Evolutionary conservation across 2,113 vertebrate genomes (phyloP).

Genomic region (Mormyrus lacerda): DNA sequence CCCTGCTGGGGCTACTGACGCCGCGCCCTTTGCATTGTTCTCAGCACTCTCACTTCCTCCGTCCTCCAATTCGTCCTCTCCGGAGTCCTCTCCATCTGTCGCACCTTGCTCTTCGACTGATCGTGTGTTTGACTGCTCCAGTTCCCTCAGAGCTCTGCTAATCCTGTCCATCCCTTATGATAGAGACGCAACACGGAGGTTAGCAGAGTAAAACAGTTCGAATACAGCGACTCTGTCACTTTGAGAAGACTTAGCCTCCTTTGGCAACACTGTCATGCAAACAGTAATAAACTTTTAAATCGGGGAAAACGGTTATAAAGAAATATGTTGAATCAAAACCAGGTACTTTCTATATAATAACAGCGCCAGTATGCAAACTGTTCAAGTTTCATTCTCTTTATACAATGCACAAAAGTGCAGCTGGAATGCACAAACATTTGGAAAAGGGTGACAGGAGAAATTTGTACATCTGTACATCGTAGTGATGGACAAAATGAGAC

Average conservation of each 20-base stretch:
- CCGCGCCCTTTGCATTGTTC: conserved; percentile 3
- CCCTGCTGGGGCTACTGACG: conserved; percentile 40
- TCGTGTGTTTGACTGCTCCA: conserved; percentile 41
- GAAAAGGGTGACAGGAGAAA: background rate
- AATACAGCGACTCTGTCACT: background rate
- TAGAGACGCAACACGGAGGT: background rate
- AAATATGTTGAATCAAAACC: background rate
- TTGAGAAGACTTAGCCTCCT: background rate
- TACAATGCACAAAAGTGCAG: background rate
- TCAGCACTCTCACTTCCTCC: conserved; percentile 35
- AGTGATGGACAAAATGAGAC: background rate
- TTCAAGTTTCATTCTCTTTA: background rate
- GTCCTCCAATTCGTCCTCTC: conserved; percentile 43
- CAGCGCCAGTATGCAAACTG: background rate
- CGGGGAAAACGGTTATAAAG: background rate
- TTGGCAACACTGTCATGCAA: background rate
- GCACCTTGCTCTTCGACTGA: conserved; percentile 28
- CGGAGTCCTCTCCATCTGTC: conserved; percentile 24
- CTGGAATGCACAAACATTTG: background rate
- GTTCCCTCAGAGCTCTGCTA: conserved; percentile 65
- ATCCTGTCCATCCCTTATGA: conserved; percentile 77
- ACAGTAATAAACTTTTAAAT: background rate
- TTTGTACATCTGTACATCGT: background rate
- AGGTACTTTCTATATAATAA: background rate
- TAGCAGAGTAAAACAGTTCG: background rate